Conservation (phyloP, 2,888 invertebrate genomes). For the Hermaeophaga mercurialis region DNA sequence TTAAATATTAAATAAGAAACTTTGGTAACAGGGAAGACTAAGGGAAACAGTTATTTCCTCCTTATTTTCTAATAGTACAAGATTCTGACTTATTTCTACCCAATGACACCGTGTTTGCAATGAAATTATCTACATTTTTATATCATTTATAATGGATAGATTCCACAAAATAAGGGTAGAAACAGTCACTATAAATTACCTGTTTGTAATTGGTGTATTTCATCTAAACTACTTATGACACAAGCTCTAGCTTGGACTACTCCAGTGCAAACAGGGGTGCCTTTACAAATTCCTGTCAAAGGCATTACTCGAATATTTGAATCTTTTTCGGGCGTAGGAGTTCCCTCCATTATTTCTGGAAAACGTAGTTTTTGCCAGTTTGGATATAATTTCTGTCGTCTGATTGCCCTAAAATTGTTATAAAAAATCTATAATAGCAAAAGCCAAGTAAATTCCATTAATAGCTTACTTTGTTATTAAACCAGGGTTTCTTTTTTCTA, state of each 20-base stretch:
- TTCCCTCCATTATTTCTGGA: conserved; percentile 62
- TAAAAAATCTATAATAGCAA: too few relatives aligned
- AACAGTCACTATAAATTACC: too few relatives aligned
- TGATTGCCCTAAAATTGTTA: conserved; percentile 67
- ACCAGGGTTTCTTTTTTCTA: conserved; percentile 61
- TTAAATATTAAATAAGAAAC: too few relatives aligned
- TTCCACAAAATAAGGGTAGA: too few relatives aligned
- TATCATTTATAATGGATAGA: too few relatives aligned
- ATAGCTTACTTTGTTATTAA: conserved; percentile 66
- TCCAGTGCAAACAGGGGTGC: conserved; percentile 76
- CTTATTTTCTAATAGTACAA: too few relatives aligned
- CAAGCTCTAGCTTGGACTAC: conserved; percentile 71
- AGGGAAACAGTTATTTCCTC: too few relatives aligned
- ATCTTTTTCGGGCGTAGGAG: conserved; percentile 43
- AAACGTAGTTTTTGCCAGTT: conserved; percentile 68
- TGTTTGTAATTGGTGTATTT: conserved; percentile 54
- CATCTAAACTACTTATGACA: conserved; percentile 72
- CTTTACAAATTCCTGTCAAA: conserved; percentile 49
- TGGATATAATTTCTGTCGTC: conserved; percentile 66
- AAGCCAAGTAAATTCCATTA: too few relatives aligned
- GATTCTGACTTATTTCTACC: too few relatives aligned
- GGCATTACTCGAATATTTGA: conserved; percentile 24
- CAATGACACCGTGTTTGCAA: too few relatives aligned
- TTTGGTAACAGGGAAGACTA: too few relatives aligned
- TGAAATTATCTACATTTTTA: too few relatives aligned